These are phyloP conservation scores for Philonicus albiceps DNA, from an alignment of 2,888 invertebrate species.

Conservation along the genomic window DNA sequence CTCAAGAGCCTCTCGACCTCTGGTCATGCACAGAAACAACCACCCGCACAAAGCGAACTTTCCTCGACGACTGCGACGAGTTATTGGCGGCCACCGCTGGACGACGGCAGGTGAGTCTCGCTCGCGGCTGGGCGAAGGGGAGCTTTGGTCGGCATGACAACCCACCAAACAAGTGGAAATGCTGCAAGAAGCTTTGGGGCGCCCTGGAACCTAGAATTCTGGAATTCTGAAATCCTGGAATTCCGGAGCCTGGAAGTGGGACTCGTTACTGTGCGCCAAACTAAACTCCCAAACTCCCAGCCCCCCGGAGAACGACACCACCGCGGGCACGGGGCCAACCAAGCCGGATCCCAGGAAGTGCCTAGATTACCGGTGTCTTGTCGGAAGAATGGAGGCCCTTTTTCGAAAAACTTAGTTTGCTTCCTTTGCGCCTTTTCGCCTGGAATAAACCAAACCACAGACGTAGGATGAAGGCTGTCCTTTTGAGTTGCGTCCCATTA, in stretches of 20 bases:
- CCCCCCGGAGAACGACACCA: not conserved
- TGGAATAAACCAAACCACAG: not conserved
- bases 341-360: not conserved
- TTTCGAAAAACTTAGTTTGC: not conserved
- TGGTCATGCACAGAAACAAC: not conserved
- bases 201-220: not conserved
- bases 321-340: not conserved
- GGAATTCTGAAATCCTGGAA: not conserved
- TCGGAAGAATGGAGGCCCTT: not conserved
- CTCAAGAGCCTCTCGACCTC: not conserved
- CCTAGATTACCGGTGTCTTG: constrained; percentile 18
- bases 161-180: constrained; percentile 37
- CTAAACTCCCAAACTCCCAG: not conserved
- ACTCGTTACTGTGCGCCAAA: not conserved
- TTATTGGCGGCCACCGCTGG: constrained; percentile 42
- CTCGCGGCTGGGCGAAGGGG: constrained; percentile 7
- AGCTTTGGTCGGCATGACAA: constrained; percentile 26
- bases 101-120: constrained; percentile 44
- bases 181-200: constrained; percentile 26
- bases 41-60: constrained; percentile 45
- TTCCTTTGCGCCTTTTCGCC: not conserved
- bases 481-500: not conserved
- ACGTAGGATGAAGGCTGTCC: not conserved
- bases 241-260: not conserved
- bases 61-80: constrained; percentile 46